These are phyloP conservation scores for Lysandra coridon DNA, from an alignment of 2,888 invertebrate species.

Conservation along the genomic window DNA sequence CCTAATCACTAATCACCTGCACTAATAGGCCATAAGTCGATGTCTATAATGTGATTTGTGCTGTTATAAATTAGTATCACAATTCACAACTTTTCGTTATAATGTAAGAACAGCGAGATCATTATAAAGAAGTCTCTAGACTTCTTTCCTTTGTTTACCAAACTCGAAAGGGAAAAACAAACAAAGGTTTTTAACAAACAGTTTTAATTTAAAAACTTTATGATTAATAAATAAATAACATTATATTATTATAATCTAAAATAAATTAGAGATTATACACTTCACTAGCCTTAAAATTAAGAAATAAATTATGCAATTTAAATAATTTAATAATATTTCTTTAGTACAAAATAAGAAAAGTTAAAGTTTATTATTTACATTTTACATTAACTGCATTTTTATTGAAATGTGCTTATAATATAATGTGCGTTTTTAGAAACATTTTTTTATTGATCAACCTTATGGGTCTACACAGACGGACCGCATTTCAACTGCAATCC, in stretches of 20 bases:
- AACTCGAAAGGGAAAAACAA: not conserved
- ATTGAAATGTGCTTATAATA: too few relatives aligned
- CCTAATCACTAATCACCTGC: too few relatives aligned
- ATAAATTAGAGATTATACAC: slow-evolving; percentile 51
- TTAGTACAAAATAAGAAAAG: slow-evolving; percentile 35
- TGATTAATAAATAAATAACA: slow-evolving; percentile 30
- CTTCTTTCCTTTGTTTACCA: not conserved
- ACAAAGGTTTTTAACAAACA: not conserved
- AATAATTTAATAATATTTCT: slow-evolving; percentile 24
- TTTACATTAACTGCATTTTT: too few relatives aligned
- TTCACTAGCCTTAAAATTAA: slow-evolving; percentile 70
- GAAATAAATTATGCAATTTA: slow-evolving; percentile 18
- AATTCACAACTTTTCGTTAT: too few relatives aligned
- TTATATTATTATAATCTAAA: slow-evolving; percentile 6
- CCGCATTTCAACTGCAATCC: too few relatives aligned
- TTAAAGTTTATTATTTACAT: not conserved
- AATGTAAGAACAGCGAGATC: too few relatives aligned
- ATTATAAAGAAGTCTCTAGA: not conserved
- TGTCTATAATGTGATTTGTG: too few relatives aligned
- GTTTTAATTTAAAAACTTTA: slow-evolving; percentile 23
- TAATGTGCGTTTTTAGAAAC: too few relatives aligned
- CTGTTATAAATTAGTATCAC: too few relatives aligned
- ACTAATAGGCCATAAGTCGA: too few relatives aligned
- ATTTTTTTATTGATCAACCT: too few relatives aligned
- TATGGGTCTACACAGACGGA: too few relatives aligned